A percentile compares a stretch with the other conserved stretches of the same genome.
phyloP scores from a whole-genome alignment of 2,888 invertebrate species.

The Anorthoa munda region DNA sequence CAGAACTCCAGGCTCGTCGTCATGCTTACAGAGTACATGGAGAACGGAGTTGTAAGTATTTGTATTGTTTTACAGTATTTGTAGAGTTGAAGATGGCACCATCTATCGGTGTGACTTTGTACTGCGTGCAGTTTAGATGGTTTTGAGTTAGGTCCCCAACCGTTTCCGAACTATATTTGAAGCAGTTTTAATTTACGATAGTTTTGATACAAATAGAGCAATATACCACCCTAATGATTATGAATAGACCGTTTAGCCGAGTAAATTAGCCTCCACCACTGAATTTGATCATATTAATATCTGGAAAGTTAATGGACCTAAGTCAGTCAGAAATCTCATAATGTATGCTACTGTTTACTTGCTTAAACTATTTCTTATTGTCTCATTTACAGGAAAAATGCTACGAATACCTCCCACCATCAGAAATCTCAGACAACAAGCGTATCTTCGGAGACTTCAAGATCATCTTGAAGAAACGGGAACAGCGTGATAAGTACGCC shows the following conservation, averaged over 20 bases:
- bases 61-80: conserved; percentile 72
- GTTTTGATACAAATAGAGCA: not conserved
- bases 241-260: not conserved
- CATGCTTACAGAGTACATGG: conserved; percentile 97
- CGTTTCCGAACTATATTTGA: not conserved
- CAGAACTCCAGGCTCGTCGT: conserved; percentile 97
- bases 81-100: not conserved
- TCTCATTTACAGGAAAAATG: conserved; percentile 94
- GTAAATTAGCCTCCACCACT: not conserved
- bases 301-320: too few species aligned
- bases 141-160: not conserved
- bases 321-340: too few species aligned
- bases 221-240: not conserved
- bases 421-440: conserved; percentile 97
- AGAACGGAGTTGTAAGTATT: conserved; percentile 94
- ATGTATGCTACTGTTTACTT: too few species aligned
- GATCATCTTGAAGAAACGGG: conserved; percentile 96
- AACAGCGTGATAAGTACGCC: conserved; percentile 97
- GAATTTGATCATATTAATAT: too few species aligned
- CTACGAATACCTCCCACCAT: conserved; percentile 97
- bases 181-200: not conserved
- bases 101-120: not conserved
- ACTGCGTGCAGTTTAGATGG: not conserved
- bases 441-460: conserved; percentile 97
- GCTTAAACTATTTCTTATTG: not conserved